Evolutionary conservation across 2,797 vertebrate species (phyloP).

Genomic region (Megalops cyprinoides): DNA sequence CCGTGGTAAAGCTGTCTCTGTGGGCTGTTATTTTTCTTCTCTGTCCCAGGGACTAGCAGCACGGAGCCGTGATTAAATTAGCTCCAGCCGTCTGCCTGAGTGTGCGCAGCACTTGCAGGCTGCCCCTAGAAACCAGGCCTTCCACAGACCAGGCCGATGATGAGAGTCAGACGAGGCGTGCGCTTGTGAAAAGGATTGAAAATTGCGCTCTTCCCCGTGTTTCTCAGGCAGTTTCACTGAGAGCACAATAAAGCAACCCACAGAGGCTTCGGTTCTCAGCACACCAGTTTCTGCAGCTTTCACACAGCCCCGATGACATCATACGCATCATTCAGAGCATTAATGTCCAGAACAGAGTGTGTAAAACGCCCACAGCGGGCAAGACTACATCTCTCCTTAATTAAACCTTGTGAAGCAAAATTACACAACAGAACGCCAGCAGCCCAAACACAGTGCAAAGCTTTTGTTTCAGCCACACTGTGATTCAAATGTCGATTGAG

Average conservation of each 20-base stretch:
- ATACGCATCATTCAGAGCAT: slow-evolving; percentile 31
- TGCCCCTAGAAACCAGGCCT: slow-evolving; percentile 19
- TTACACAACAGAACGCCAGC: slow-evolving; percentile 11
- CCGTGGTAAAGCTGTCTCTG: slow-evolving; percentile 7
- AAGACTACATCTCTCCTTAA: not conserved
- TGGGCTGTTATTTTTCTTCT: not conserved
- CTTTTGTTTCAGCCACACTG: slow-evolving; percentile 42
- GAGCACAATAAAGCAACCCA: slow-evolving; percentile 32
- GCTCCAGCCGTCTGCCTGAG: slow-evolving; percentile 4
- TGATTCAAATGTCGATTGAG: slow-evolving; percentile 37
- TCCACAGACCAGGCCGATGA: slow-evolving; percentile 17
- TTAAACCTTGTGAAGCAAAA: slow-evolving; percentile 5
- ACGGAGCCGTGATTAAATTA: slow-evolving; percentile 21
- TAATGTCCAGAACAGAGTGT: slow-evolving; percentile 21
- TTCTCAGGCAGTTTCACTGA: slow-evolving; percentile 26
- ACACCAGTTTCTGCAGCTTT: slow-evolving; percentile 25
- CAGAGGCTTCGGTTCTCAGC: slow-evolving; percentile 46
- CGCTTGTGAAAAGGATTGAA: slow-evolving; percentile 20
- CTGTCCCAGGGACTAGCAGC: not conserved
- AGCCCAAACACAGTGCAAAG: slow-evolving; percentile 29
- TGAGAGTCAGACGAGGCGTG: slow-evolving; percentile 16
- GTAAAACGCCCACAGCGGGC: not conserved
- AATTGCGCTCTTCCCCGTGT: not conserved
- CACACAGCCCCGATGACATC: slow-evolving; percentile 45
- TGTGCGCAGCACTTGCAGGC: slow-evolving; percentile 20